Base-by-base conservation (phyloP, 2,797 vertebrate species). In the Martes flavigula region DNA sequence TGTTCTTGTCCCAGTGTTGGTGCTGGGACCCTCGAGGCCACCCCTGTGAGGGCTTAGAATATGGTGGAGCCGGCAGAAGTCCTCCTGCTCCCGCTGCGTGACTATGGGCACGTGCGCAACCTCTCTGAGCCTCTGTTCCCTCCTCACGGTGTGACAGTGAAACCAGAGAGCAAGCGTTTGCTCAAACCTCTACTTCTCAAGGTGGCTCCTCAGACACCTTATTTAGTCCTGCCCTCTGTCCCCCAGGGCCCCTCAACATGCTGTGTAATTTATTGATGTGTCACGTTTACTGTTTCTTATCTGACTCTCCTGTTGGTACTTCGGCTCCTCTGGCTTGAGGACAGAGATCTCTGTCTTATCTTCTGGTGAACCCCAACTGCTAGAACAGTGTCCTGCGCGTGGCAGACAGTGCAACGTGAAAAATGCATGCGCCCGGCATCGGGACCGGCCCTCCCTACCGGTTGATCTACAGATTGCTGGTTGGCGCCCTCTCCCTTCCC, bases 371-470 rank as follows among this genome's bases (percentile, higher is more conserved):
- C 10, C 56, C 38, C 38, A 46, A 32, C 2, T 5, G 5, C 38
- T 68, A 62, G 27, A 62, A 32, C 32, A n/a, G 38, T 8, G 46
- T 9, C 6, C 5, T 38, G 66, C 15, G 14, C 2, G 1, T 7
- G 64, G 79, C 9, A 30, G 48, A 9, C 8, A 27, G 18, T 27
- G 58, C 0, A 5, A 60, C 62, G 11, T 73, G 40, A 91, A 32
- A 13, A 13, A 18, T 0, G 2, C 13, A 2, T 0, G 2, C 1
- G 25, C 35, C 56, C 0, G 1, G 85, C 6, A 4, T 7, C 2
- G 15, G 87, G 51, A 10, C 48, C 10, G 58, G 17, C 46, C 11
- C 27, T 66, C 23, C 30, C 30, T 66, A 32, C 32, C 7, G 2
- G 62, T 15, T 66, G 30, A 18, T 17, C 14, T 32, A 15, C 62